These are phyloP conservation scores for Microtus montanus DNA, from an alignment of 2,113 vertebrate genomes.

Conservation along the genomic window DNA sequence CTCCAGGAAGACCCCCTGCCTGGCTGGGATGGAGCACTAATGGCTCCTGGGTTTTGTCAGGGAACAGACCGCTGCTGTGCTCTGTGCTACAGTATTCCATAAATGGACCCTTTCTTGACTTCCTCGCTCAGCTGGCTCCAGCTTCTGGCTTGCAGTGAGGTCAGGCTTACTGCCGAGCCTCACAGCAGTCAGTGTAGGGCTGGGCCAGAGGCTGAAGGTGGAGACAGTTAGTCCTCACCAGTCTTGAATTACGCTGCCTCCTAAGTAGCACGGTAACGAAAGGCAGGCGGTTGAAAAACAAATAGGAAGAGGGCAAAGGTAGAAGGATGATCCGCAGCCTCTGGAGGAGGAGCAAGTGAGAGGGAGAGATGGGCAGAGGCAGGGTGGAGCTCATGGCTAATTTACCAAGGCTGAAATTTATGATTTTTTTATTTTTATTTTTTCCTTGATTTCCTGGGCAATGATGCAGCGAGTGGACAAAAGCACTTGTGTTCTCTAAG, in stretches of 20 bases:
- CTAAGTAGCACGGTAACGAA: background rate
- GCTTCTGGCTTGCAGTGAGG: background rate
- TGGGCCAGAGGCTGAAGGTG: background rate
- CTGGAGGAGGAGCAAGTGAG: background rate
- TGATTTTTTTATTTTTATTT: slow-evolving; percentile 70
- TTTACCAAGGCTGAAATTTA: slow-evolving; percentile 46
- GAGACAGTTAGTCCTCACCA: background rate
- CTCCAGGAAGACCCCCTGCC: slow-evolving; percentile 46
- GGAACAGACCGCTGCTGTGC: slow-evolving; percentile 42
- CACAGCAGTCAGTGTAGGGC: background rate
- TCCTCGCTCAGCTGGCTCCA: slow-evolving; percentile 1
- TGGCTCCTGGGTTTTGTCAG: background rate
- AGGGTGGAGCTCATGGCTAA: background rate
- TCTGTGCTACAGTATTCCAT: background rate
- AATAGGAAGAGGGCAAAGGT: background rate
- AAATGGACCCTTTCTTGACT: background rate
- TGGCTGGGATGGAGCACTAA: background rate
- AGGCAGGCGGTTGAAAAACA: background rate
- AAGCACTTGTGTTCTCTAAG: slow-evolving; percentile 44
- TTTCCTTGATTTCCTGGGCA: slow-evolving; percentile 51
- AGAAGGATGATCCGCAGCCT: background rate
- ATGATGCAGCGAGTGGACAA: slow-evolving; percentile 20
- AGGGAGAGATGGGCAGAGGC: background rate
- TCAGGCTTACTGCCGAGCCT: background rate
- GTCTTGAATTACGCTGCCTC: slow-evolving; percentile 11